phyloP scores from a whole-genome alignment of 2,113 vertebrate species.

The Cyprinodon variegatus region DNA sequence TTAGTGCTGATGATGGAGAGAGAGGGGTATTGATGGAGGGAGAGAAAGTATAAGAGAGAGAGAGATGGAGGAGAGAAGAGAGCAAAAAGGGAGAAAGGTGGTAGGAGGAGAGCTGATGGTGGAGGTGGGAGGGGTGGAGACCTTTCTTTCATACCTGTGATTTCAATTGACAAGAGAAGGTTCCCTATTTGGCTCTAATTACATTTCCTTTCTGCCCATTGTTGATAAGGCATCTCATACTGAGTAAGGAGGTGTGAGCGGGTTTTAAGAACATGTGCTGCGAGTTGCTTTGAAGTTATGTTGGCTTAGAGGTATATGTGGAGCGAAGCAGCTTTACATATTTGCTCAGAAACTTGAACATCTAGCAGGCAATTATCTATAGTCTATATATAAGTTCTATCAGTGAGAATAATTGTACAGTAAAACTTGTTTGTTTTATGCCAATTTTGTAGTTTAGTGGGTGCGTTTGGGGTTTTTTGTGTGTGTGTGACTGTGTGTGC shows the following conservation, averaged over 20 bases:
- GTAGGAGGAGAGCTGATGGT: slow-evolving; percentile 29
- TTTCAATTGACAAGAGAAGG: slow-evolving; percentile 72
- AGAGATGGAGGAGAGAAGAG: slow-evolving; percentile 58
- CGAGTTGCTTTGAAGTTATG: slow-evolving; percentile 2
- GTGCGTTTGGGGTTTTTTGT: background rate
- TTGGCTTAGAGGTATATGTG: background rate
- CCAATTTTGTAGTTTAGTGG: background rate
- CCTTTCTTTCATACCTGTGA: slow-evolving; percentile 78
- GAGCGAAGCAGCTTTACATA: slow-evolving; percentile 18
- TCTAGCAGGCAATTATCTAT: background rate
- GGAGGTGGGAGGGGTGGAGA: slow-evolving; percentile 62
- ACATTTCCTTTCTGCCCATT: slow-evolving; percentile 79
- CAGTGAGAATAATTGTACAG: background rate
- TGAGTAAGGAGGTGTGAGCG: slow-evolving; percentile 41
- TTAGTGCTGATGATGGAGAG: slow-evolving; percentile 99
- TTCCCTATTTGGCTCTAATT: slow-evolving; percentile 74
- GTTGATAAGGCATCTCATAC: slow-evolving; percentile 69
- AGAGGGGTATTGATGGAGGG: slow-evolving; percentile 69
- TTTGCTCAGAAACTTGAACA: slow-evolving; percentile 16
- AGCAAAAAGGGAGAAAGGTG: slow-evolving; percentile 57
- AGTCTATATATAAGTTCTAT: background rate
- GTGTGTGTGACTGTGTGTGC: slow-evolving; percentile 9
- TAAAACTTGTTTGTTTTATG: background rate
- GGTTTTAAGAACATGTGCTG: slow-evolving; percentile 26
- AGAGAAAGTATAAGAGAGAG: slow-evolving; percentile 43